A percentile compares a stretch with the other conserved stretches of the same genome.
Evolutionary conservation across 1,140 invertebrate genomes (phyloP).

Genomic region (Saccostrea echinata): DNA sequence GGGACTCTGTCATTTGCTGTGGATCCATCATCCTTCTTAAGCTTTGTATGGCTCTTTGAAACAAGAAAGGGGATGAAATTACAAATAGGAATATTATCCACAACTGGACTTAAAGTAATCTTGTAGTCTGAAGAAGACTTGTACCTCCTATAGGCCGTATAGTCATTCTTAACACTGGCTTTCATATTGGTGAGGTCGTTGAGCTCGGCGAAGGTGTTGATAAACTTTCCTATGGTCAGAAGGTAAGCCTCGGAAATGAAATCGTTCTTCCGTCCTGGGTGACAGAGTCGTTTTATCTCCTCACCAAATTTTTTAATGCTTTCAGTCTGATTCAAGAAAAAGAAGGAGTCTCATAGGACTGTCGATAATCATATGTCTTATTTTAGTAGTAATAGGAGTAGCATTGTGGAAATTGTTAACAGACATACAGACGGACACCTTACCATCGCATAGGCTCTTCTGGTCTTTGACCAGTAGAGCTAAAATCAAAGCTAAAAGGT

Average conservation of each 20-base stretch:
- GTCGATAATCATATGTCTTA: no score
- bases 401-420: no score
- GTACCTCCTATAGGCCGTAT: constrained; percentile 97
- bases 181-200: constrained; percentile 99
- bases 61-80: neutral
- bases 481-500: no score
- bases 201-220: constrained; percentile 99
- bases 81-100: neutral
- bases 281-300: constrained; percentile 97
- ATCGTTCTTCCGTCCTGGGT: constrained; percentile 97
- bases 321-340: constrained; percentile 86
- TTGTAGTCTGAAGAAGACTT: neutral
- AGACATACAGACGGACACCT: no score
- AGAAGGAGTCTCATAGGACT: neutral
- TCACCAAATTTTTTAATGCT: constrained; percentile 97
- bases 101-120: neutral
- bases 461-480: no score
- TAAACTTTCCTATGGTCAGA: constrained; percentile 97
- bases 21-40: constrained; percentile 85
- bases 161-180: constrained; percentile 99
- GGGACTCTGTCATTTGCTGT: constrained; percentile 97
- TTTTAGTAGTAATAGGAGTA: no score
- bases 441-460: no score
- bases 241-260: constrained; percentile 99
- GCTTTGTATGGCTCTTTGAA: constrained; percentile 92